Evolutionary conservation across 2,113 vertebrate genomes (phyloP).

Genomic region (Neotragus pygmaeus): DNA sequence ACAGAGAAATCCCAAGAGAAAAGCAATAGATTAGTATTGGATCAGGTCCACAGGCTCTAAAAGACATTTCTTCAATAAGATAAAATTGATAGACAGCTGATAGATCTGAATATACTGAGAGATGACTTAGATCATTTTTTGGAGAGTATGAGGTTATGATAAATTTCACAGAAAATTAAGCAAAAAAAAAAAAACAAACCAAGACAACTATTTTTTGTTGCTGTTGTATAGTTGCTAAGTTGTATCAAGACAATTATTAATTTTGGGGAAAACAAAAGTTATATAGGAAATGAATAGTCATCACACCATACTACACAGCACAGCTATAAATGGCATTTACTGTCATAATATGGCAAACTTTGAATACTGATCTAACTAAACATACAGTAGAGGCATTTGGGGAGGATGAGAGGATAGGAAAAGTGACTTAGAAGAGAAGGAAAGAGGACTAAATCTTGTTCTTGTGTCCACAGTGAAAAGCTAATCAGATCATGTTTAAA

Average conservation of each 20-base stretch:
- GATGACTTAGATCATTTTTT: neutral
- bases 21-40: neutral
- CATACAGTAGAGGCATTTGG: neutral
- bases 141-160: neutral
- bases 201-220: neutral
- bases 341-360: neutral
- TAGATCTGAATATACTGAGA: neutral
- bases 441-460: neutral
- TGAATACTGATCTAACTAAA: neutral
- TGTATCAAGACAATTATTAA: neutral
- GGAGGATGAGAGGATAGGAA: neutral
- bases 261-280: neutral
- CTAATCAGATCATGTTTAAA: neutral
- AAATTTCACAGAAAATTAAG: conserved; percentile 21
- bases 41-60: neutral
- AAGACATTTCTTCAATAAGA: neutral
- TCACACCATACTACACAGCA: neutral
- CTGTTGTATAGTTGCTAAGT: neutral
- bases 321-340: neutral
- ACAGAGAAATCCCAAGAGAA: neutral
- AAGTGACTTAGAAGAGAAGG: neutral
- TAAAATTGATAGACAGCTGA: neutral
- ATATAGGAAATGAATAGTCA: neutral
- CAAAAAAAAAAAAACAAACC: neutral
- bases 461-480: neutral